These are phyloP conservation scores for Brachionus manjavacas DNA, from an alignment of 1,140 invertebrate genomes.

Conservation along the genomic window DNA sequence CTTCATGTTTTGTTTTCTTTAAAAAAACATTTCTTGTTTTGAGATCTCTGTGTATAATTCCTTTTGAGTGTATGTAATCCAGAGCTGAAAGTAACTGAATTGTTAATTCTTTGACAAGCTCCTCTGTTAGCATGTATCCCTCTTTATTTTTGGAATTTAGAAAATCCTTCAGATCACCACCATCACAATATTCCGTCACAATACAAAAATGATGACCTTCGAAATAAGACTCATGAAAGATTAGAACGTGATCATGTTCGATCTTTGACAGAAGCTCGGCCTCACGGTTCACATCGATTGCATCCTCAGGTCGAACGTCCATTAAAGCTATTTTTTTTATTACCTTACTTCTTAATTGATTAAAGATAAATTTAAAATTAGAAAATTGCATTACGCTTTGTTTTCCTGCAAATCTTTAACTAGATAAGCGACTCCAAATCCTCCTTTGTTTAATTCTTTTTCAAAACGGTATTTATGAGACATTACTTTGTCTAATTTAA, in stretches of 20 bases:
- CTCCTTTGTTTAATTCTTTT: background rate
- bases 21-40: slow-evolving; percentile 48
- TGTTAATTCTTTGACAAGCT: slow-evolving; percentile 53
- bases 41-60: slow-evolving; percentile 56
- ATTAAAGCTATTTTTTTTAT: background rate
- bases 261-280: background rate
- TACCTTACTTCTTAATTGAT: background rate
- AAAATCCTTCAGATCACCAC: slow-evolving; percentile 53
- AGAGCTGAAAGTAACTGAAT: slow-evolving; percentile 55
- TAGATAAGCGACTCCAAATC: background rate
- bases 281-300: background rate
- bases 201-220: slow-evolving; percentile 57
- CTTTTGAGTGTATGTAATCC: slow-evolving; percentile 55
- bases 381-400: background rate
- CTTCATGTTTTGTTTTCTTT: slow-evolving; percentile 55
- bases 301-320: background rate
- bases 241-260: slow-evolving; percentile 48
- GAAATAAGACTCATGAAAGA: slow-evolving; percentile 55
- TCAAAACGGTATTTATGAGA: background rate
- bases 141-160: slow-evolving; percentile 47
- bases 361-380: background rate
- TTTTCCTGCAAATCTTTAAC: background rate
- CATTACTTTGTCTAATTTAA: too few relatives aligned
- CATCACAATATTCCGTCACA: slow-evolving; percentile 58
- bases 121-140: slow-evolving; percentile 48